phyloP scores from a whole-genome alignment of 2,113 vertebrate species.

The Sakesphorus luctuosus region DNA sequence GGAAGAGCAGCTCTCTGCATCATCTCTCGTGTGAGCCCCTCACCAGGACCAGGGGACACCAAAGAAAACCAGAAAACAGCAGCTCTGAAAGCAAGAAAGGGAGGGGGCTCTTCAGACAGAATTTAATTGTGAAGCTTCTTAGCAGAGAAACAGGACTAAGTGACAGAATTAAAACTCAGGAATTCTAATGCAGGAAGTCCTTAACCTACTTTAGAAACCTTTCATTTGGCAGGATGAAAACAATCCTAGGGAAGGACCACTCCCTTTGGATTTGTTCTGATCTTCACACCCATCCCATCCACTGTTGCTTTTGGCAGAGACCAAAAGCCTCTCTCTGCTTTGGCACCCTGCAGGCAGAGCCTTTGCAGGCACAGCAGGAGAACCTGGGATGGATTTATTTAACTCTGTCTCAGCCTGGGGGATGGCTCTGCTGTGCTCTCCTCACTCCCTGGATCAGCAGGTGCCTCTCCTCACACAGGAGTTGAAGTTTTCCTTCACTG shows the following conservation, averaged over 20 bases:
- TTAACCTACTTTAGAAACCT: not conserved
- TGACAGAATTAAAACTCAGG: not conserved
- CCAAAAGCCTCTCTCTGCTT: not conserved
- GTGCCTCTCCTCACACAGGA: not conserved
- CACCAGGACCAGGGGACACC: not conserved
- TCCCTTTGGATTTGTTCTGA: not conserved
- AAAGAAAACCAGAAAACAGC: not conserved
- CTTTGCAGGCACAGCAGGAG: not conserved
- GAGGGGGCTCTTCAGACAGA: not conserved
- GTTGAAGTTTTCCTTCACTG: not conserved
- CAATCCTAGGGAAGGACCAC: not conserved
- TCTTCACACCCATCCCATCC: not conserved
- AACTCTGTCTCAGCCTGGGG: not conserved
- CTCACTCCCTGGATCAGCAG: not conserved
- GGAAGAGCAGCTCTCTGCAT: not conserved
- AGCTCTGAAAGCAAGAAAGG: not conserved
- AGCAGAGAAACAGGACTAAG: not conserved
- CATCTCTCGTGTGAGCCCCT: not conserved
- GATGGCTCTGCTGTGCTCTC: not conserved
- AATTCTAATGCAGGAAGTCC: not conserved
- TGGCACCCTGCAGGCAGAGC: too few species aligned
- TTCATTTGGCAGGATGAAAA: not conserved
- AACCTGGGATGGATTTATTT: not conserved
- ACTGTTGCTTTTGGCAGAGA: not conserved
- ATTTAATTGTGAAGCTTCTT: fast-evolving